Base-by-base conservation (phyloP, 1,140 invertebrate genomes). In the Nephila pilipes region DNA sequence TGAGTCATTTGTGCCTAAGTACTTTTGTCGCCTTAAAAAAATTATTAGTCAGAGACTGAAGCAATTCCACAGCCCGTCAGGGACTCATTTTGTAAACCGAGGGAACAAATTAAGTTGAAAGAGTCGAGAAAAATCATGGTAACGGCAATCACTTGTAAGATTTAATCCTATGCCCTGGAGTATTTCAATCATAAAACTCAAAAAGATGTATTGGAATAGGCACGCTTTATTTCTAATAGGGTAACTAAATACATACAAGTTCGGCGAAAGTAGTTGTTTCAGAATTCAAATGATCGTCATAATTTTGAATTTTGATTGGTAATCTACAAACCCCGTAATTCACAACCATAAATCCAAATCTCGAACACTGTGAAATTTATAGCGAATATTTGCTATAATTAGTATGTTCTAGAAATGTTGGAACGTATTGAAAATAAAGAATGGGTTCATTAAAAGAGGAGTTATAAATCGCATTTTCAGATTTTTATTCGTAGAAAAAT, bases 31-130 rank as follows among this genome's bases (percentile, higher is more conserved):
- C 79, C 89, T 54, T 81, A 55, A 91, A 91, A 90, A 91, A 91
- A 91, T 79, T 79, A 92, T 85, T 85, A 85, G 90, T 85, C 25
- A 29, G 46, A 57, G 65, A 85, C 80, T 85, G 36, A 87, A 79
- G 65, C 65, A 87, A n/a, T 93, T 93, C 81, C 85, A 93, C 65
- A 29, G 91, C 65, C 18, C 91, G 83, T 87, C 85, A 46, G 91
- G 91, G 91, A 93, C 91, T 79, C 83, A 91, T 93, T 93, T 85
- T 75, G 80, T n/a, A 65, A 92, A 69, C 60, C 81, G 80, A 75
- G 55, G 36, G 81, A 69, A 63, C 90, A 92, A 92, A 92, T 92
- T 92, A 92, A 92, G 91, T 63, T 80, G 85, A 60, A 60, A 93
- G 83, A 85, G 65, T 29, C 10, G 46, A 38, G 46, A 14, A 80